Evolutionary conservation across 1,140 invertebrate genomes (phyloP).

Genomic region (Sarcophaga bullata): DNA sequence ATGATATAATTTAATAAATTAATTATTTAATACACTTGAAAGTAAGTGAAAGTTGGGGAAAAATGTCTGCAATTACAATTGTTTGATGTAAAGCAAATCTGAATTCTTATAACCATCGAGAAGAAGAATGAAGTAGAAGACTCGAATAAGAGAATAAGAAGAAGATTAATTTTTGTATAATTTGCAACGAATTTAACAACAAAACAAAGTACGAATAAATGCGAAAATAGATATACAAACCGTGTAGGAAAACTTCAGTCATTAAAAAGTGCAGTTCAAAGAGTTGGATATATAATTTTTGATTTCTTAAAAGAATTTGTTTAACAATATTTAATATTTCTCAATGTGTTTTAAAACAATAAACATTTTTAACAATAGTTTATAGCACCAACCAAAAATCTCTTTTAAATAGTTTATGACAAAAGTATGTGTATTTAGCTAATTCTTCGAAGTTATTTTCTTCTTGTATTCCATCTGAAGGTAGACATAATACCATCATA

Average conservation of each 20-base stretch:
- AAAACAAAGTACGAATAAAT: constrained; percentile 29
- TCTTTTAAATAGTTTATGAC: too few species aligned
- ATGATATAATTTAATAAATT: not conserved
- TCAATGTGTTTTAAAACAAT: too few species aligned
- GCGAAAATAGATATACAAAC: constrained; percentile 30
- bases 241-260: not conserved
- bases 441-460: too few species aligned
- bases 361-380: too few species aligned
- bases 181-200: constrained; percentile 30
- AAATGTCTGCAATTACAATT: not conserved
- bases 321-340: too few species aligned
- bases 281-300: not conserved
- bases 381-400: too few species aligned
- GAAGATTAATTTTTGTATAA: constrained; percentile 21
- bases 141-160: not conserved
- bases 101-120: not conserved
- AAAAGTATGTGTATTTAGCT: too few species aligned
- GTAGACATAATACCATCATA: constrained; percentile 3
- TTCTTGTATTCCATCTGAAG: too few species aligned
- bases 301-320: too few species aligned
- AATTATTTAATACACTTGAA: not conserved
- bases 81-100: not conserved
- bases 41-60: not conserved
- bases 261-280: not conserved
- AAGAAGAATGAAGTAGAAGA: not conserved